These are phyloP conservation scores for Yponomeuta cagnagella DNA, from an alignment of 2,888 invertebrate genomes.

Conservation along the genomic window DNA sequence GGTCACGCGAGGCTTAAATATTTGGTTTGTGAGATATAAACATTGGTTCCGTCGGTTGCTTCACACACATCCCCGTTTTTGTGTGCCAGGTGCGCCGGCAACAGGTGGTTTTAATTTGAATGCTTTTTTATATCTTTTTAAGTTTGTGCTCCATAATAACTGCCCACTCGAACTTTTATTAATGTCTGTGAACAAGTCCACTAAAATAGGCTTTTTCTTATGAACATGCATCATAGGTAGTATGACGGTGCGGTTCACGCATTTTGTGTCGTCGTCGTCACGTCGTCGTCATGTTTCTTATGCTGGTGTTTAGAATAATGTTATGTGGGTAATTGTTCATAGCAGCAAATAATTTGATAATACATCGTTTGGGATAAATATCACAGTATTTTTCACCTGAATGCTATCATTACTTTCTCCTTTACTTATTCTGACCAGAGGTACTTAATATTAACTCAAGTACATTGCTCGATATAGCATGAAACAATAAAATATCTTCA, in stretches of 20 bases:
- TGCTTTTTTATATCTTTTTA: conserved; percentile 8
- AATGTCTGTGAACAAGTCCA: neutral
- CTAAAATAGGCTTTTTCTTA: neutral
- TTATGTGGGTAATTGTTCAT: too few relatives aligned
- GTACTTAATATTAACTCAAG: too few relatives aligned
- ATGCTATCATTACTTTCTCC: too few relatives aligned
- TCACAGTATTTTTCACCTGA: too few relatives aligned
- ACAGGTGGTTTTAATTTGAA: conserved; percentile 52
- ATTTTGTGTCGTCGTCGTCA: too few relatives aligned
- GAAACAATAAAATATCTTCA: too few relatives aligned
- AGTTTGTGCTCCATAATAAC: conserved; percentile 5
- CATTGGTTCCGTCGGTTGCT: conserved; percentile 38
- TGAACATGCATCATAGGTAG: neutral
- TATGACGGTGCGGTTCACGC: neutral
- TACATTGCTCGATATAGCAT: too few relatives aligned
- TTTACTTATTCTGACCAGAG: too few relatives aligned
- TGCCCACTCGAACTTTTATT: conserved; percentile 1
- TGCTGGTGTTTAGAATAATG: too few relatives aligned
- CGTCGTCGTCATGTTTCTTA: too few relatives aligned
- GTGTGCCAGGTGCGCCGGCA: conserved; percentile 53
- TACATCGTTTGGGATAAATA: too few relatives aligned
- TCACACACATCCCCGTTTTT: conserved; percentile 30
- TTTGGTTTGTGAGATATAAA: conserved; percentile 50
- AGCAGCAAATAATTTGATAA: too few relatives aligned
- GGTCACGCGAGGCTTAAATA: conserved; percentile 50